phyloP scores from a whole-genome alignment of 2,113 vertebrate genomes.

The Gymnarchus niloticus region DNA sequence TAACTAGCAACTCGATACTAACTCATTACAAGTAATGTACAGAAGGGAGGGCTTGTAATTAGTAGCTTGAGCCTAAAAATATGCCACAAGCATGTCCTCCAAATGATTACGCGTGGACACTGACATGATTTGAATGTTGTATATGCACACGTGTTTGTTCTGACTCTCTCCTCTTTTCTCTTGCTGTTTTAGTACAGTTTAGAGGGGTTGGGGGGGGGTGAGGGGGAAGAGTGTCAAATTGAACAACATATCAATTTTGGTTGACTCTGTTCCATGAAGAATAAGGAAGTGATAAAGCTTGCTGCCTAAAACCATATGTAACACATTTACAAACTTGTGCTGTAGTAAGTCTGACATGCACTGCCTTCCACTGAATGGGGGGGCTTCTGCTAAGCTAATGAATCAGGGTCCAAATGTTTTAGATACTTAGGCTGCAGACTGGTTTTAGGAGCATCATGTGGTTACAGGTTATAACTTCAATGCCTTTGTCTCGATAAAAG shows the following conservation, averaged over 20 bases:
- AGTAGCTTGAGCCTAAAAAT: constrained; percentile 4
- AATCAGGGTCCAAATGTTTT: constrained; percentile 35
- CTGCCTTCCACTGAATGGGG: neutral
- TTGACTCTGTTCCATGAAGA: neutral
- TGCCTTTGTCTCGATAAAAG: neutral
- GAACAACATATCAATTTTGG: neutral
- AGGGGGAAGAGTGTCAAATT: neutral
- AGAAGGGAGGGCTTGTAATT: too few relatives aligned
- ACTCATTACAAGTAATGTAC: too few relatives aligned
- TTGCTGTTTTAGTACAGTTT: constrained; percentile 1
- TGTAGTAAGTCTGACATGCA: neutral
- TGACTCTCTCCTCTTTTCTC: neutral
- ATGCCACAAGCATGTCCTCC: constrained; percentile 28
- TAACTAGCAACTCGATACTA: neutral
- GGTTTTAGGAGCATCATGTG: neutral
- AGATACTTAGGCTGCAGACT: constrained; percentile 28
- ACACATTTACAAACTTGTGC: neutral
- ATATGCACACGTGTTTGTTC: constrained; percentile 15
- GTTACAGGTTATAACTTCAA: neutral
- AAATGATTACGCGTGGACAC: neutral
- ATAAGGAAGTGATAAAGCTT: neutral
- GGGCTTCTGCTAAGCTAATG: constrained; percentile 34
- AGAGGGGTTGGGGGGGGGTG: too few relatives aligned
- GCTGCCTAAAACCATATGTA: neutral
- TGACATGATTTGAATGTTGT: neutral